phyloP scores from a whole-genome alignment of 1,140 invertebrate genomes.

The Euura saliciscinereae region DNA sequence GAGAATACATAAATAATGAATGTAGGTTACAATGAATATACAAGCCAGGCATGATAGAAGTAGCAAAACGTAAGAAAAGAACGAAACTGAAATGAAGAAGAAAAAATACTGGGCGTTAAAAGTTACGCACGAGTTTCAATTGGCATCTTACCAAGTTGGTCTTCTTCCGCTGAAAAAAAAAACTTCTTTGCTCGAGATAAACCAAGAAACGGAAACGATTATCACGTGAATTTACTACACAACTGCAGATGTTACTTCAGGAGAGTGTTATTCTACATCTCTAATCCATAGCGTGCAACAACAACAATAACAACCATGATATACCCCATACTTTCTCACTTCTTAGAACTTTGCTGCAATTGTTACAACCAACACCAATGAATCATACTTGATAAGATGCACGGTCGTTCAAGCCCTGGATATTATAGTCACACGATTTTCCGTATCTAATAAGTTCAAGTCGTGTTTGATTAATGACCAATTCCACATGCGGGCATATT shows the following conservation, averaged over 20 bases:
- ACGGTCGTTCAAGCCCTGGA: neutral
- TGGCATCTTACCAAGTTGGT: neutral
- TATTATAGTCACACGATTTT: too few relatives aligned
- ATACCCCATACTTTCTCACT: too few relatives aligned
- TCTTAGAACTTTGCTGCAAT: too few relatives aligned
- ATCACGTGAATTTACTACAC: neutral
- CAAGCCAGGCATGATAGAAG: neutral
- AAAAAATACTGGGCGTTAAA: neutral
- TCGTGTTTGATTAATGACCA: too few relatives aligned
- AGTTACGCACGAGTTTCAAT: neutral
- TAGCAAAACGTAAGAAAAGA: too few relatives aligned
- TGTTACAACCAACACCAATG: too few relatives aligned
- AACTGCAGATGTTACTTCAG: neutral
- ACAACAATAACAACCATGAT: too few relatives aligned
- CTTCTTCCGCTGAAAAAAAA: neutral
- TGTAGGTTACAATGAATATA: neutral
- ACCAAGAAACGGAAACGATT: neutral
- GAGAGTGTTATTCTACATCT: neutral
- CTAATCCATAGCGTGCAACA: too few relatives aligned
- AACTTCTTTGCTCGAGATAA: neutral
- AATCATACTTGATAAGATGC: neutral
- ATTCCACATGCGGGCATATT: neutral
- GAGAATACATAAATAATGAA: neutral
- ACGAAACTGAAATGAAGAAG: neutral
- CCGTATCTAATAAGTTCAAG: too few relatives aligned